phyloP scores from a whole-genome alignment of 2,888 invertebrate genomes.

The Ctenicera cuprea region DNA sequence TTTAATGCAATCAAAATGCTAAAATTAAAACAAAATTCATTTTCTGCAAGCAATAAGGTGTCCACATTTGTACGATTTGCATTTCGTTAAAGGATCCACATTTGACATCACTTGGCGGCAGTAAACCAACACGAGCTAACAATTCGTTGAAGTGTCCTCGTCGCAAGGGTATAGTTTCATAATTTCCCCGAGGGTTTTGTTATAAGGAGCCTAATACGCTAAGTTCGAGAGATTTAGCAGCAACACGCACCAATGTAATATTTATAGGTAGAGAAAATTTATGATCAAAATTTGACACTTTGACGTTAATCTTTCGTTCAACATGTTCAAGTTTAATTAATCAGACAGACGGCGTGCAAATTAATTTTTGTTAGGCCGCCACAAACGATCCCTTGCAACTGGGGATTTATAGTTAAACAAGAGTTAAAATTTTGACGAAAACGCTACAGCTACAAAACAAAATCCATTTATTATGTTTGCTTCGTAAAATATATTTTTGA shows the following conservation, averaged over 20 bases:
- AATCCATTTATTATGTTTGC: background rate
- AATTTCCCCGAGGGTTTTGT: slow-evolving; percentile 42
- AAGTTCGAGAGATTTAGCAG: slow-evolving; percentile 23
- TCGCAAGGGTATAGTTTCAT: slow-evolving; percentile 21
- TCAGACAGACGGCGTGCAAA: slow-evolving; percentile 29
- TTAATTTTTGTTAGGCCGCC: slow-evolving; percentile 32
- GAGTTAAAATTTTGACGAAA: background rate
- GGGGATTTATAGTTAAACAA: slow-evolving; percentile 1
- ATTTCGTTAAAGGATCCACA: slow-evolving; percentile 2
- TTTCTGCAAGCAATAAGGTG: too few relatives aligned
- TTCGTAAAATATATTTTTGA: too few relatives aligned
- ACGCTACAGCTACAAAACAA: background rate
- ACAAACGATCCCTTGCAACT: slow-evolving; percentile 3
- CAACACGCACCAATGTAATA: slow-evolving; percentile 35
- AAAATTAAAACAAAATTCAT: too few relatives aligned
- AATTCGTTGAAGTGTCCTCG: slow-evolving; percentile 19
- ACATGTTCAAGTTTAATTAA: slow-evolving; percentile 40
- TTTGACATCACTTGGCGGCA: background rate
- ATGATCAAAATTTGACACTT: slow-evolving; percentile 37
- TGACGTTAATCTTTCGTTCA: slow-evolving; percentile 42
- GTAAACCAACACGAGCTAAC: slow-evolving; percentile 19
- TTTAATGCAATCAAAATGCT: too few relatives aligned
- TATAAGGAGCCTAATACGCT: slow-evolving; percentile 24
- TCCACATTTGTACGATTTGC: slow-evolving; percentile 5
- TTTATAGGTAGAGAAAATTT: slow-evolving; percentile 36